Conservation (phyloP, 2,113 vertebrate genomes). For the Elaphurus davidianus region DNA sequence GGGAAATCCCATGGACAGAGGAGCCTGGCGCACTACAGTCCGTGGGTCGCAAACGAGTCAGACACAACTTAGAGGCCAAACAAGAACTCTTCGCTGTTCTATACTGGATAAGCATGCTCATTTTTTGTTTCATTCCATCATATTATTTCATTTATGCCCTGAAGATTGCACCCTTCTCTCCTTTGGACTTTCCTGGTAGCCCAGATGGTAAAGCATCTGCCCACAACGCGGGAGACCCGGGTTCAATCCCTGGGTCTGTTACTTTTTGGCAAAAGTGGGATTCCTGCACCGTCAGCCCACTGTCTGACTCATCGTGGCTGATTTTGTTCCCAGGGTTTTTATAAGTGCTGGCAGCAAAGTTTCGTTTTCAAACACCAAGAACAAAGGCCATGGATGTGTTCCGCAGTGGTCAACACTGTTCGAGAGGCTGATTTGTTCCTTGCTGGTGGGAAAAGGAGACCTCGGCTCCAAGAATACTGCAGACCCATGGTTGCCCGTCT, state of each 20-base stretch:
- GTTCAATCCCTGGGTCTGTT: neutral
- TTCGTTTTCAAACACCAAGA: neutral
- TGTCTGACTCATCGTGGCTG: neutral
- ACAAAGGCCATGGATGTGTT: neutral
- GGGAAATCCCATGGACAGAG: neutral
- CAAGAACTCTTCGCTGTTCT: neutral
- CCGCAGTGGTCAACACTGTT: neutral
- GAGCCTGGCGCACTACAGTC: neutral
- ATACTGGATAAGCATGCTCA: neutral
- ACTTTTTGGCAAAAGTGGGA: neutral
- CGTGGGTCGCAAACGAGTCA: neutral
- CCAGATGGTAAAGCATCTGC: neutral
- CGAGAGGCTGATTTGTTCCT: neutral
- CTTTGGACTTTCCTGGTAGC: neutral
- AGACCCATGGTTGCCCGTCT: neutral
- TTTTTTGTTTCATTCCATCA: neutral
- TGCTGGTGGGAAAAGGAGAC: neutral
- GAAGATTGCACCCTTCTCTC: neutral
- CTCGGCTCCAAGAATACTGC: neutral
- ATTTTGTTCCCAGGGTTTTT: neutral
- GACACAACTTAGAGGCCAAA: neutral
- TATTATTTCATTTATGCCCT: neutral
- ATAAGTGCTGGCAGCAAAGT: neutral
- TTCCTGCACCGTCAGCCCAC: neutral
- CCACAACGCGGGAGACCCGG: neutral